Base-by-base conservation (phyloP, 2,888 invertebrate species). In the Notodonta ziczac region DNA sequence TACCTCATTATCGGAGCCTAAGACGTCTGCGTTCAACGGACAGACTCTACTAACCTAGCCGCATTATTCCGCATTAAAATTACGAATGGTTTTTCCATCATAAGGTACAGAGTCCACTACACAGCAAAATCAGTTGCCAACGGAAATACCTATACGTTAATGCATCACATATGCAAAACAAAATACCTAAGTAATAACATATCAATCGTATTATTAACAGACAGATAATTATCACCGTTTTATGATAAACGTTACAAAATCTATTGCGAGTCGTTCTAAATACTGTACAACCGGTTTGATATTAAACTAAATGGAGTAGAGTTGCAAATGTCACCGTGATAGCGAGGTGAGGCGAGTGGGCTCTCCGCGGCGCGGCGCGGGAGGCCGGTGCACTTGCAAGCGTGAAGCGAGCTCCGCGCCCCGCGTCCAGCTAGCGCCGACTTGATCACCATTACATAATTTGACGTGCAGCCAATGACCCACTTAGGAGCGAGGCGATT, bases 381-480 rank as follows among this genome's bases (percentile, higher is more conserved):
- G 24, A 9, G 60, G 63, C 60, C 56, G 59, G 55, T 76, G 71
- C 78, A 76, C 67, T 72, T 67, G 69, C 73, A 65, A 72, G 72
- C 67, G 65, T 74, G 76, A 65, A 72, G 72, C 67, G 65, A 74
- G 76, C 67, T 72, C 75, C 70, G 69, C 66, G 67, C 24, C 24
- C 24, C 24, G 24, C 24, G 24, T 24, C 24, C 24, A 24, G 24
- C 24, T 24, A 70, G 68, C 39, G 53, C 35, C 5, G 35, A n/a
- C 54, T 39, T 54, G 76, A 77, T 77, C 76, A 70, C 67, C 73
- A 78, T 90, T 91, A 86, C 91, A 87, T 89, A 90, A 92, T 73
- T 56, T 80, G 84, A 90, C 89, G 89, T 91, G 89, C 88, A 90
- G 89, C 87, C 90, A 91, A 90, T 91, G 91, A 88, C 91, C 90